Evolutionary conservation across 2,797 vertebrate genomes (phyloP), one percentile per base, ranked within the genome.

Genomic region (Gastrophryne carolinensis): DNA sequence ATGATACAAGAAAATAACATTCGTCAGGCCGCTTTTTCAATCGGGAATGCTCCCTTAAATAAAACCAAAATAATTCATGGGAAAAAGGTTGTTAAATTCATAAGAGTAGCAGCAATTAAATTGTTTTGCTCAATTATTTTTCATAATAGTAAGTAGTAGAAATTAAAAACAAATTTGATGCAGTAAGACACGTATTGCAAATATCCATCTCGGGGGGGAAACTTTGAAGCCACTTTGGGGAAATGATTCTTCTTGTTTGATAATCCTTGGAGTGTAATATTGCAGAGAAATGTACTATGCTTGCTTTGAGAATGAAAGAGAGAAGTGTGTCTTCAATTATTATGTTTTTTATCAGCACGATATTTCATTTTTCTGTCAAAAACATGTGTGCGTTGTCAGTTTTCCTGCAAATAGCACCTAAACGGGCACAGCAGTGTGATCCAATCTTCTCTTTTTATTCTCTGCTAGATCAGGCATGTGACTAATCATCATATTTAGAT

Each of bases 1-100:
- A 87, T 86, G 91, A 90, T 88, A 85, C 86, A 87, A 87, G 87
- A 87, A 90, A 90, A 89, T 88, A 88, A 87, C 84, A 86, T 87
- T 85, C 82, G 82, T 80, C 77, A 69, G 77, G 60, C 73, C 82
- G 84, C 88, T 91, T 88, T 91, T 87, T 86, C 83, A 85, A 80
- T 84, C 78, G 79, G 83, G 89, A 88, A 89, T 88, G 88, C 88
- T 89, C 87, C 86, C 88, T 89, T 88, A 90, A 91, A 89, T 87
- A 81, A 82, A 83, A 80, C 62, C 78, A 83, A 91, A 90, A 90
- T 84, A 88, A 90, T 90, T 35, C 9, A 86, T n/a, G n/a, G 85
- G 82, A 19, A 17, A 21, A 52, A 24, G 11, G 19, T 3, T 11
- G 15, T 65, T 41, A 41, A 54, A 39, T 54, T 39, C 5, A 2